A percentile compares a stretch with the other conserved stretches of the same genome.
Evolutionary conservation across 2,113 vertebrate species (phyloP).

Genomic region (Pheucticus melanocephalus): DNA sequence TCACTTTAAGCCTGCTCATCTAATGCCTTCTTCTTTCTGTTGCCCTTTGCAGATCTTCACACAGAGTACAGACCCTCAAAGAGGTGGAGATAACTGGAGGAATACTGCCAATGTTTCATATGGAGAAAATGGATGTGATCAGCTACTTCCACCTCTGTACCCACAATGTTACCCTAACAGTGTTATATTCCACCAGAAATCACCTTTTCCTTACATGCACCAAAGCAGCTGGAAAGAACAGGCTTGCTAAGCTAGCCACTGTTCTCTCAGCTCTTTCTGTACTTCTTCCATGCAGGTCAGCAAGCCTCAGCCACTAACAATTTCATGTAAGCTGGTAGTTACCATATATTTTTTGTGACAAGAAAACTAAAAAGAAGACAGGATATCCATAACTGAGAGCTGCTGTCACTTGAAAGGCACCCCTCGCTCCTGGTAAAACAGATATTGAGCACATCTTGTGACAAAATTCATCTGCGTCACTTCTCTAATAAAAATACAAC

Average conservation of each 20-base stretch:
- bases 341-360: slow-evolving; percentile 5
- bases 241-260: not conserved
- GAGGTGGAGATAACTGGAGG: not conserved
- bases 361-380: slow-evolving; percentile 11
- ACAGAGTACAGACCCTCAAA: not conserved
- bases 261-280: not conserved
- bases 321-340: not conserved
- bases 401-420: not conserved
- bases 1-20: not conserved
- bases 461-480: slow-evolving; percentile 32
- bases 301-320: not conserved
- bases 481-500: slow-evolving; percentile 46
- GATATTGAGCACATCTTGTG: not conserved
- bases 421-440: not conserved
- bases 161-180: not conserved
- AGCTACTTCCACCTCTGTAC: not conserved
- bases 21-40: not conserved
- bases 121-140: not conserved
- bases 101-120: not conserved
- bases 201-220: not conserved
- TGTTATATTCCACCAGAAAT: not conserved
- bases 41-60: not conserved
- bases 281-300: not conserved
- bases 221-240: not conserved
- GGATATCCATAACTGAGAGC: slow-evolving; percentile 2